Percentiles rank a stretch among this genome's conserved stretches.
These are phyloP conservation scores for Picus viridis DNA, from an alignment of 2,797 vertebrate genomes.

Conservation along the genomic window DNA sequence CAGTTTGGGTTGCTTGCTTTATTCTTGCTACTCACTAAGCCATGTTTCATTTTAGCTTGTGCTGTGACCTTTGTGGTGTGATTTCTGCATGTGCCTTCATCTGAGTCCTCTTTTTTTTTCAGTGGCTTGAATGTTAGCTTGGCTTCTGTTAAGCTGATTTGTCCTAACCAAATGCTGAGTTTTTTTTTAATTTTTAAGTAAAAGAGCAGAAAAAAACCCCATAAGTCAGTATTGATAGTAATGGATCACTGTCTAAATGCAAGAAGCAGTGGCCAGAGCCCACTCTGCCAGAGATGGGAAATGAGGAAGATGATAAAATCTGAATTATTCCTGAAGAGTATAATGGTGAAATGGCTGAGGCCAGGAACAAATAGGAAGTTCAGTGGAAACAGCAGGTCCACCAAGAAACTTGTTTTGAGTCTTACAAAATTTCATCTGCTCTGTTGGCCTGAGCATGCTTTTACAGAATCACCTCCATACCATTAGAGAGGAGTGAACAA, in stretches of 20 bases:
- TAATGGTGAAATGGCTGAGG: neutral
- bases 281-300: neutral
- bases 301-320: neutral
- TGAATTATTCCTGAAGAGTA: neutral
- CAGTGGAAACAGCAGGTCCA: neutral
- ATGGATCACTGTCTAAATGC: neutral
- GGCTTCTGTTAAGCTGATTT: neutral
- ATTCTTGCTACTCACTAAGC: neutral
- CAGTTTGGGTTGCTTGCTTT: neutral
- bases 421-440: neutral
- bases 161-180: neutral
- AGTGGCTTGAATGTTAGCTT: neutral
- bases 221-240: neutral
- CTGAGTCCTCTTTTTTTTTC: neutral
- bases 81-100: slow-evolving; percentile 14
- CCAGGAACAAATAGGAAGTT: neutral
- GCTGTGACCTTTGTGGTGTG: slow-evolving; percentile 3
- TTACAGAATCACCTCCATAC: neutral
- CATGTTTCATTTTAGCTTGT: neutral
- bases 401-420: neutral
- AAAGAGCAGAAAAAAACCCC: too few relatives aligned
- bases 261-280: neutral
- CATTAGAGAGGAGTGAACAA: neutral
- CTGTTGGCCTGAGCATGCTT: neutral
- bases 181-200: too few relatives aligned